Percentiles rank a stretch among this genome's conserved stretches.
Conservation (phyloP, 2,797 vertebrate species). For the Rallus crepitans region DNA sequence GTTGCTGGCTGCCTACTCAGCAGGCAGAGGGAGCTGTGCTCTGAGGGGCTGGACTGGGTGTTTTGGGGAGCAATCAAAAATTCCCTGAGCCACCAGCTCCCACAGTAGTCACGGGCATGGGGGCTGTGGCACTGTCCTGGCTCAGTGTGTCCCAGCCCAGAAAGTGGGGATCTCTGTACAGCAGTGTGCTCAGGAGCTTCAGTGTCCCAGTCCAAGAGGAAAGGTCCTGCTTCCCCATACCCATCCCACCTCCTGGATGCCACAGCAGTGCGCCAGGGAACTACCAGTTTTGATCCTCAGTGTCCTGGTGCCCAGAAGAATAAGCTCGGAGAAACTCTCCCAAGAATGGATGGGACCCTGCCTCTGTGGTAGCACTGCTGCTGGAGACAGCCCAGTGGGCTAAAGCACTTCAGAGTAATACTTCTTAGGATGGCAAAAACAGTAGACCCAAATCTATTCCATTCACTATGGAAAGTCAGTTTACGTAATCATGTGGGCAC, state of each 20-base stretch:
- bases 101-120: fast-evolving
- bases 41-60: background rate
- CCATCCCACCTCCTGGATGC: background rate
- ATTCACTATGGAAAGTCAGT: background rate
- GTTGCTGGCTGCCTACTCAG: background rate
- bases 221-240: background rate
- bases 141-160: background rate
- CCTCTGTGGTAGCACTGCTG: background rate
- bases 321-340: background rate
- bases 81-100: background rate
- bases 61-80: background rate
- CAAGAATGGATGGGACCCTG: background rate
- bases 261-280: background rate
- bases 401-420: background rate
- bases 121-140: background rate
- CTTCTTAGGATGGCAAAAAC: background rate
- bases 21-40: background rate
- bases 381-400: background rate
- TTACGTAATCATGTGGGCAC: background rate
- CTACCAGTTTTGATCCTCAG: background rate
- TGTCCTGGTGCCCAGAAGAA: background rate
- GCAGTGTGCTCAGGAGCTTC: background rate
- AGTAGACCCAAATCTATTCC: background rate
- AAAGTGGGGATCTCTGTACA: background rate
- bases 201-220: fast-evolving